Evolutionary conservation across 35 echinoderm and acorn worm genomes (phyloP).

Genomic region (Strongylocentrotus purpuratus): DNA sequence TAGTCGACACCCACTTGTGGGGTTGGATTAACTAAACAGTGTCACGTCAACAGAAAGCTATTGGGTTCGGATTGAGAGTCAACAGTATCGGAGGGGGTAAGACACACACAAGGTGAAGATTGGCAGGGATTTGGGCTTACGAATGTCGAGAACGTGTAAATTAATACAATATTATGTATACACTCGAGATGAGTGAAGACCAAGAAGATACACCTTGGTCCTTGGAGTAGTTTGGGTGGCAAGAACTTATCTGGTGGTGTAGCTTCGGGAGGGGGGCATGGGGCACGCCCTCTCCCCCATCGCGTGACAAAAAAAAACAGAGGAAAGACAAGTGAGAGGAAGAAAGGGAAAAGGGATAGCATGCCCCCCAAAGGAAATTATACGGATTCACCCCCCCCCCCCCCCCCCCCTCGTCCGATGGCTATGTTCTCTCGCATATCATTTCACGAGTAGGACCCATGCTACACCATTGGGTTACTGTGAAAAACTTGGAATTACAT

Average conservation of each 20-base stretch:
- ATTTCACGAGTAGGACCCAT: too few relatives aligned
- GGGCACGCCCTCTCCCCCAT: neutral
- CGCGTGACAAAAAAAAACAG: too few relatives aligned
- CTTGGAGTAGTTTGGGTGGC: neutral
- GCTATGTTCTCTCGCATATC: too few relatives aligned
- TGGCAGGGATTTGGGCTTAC: constrained; percentile 21
- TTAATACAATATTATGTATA: constrained; percentile 15
- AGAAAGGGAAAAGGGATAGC: neutral
- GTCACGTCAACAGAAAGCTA: neutral
- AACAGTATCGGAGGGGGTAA: constrained; percentile 5
- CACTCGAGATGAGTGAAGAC: neutral
- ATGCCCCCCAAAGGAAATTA: neutral
- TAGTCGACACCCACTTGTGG: neutral
- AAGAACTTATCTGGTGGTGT: neutral
- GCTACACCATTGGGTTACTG: too few relatives aligned
- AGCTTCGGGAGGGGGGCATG: neutral
- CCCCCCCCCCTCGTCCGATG: too few relatives aligned
- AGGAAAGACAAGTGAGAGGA: neutral
- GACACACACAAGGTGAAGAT: constrained; percentile 15
- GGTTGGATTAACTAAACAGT: constrained; percentile 15
- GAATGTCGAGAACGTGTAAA: neutral
- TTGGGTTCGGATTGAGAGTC: neutral
- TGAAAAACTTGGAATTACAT: too few relatives aligned
- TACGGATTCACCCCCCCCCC: neutral
- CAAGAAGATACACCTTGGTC: neutral